A percentile compares a stretch with the other conserved stretches of the same genome.
Conservation (phyloP, 2,113 vertebrate species). For the Bungarus multicinctus region DNA sequence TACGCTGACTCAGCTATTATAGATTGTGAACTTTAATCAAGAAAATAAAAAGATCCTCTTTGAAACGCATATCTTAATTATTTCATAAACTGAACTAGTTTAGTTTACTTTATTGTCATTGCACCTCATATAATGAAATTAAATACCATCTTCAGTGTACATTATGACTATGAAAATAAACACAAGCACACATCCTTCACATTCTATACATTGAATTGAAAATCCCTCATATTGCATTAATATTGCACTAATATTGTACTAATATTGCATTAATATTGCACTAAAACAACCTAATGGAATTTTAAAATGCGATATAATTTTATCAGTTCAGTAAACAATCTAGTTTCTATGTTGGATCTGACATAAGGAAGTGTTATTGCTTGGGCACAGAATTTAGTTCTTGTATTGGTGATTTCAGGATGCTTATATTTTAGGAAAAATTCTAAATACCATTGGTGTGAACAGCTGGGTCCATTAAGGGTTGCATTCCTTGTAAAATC, state of each 20-base stretch:
- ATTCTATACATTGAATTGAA: too few relatives aligned
- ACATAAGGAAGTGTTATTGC: background rate
- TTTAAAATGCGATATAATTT: background rate
- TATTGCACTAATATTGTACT: too few relatives aligned
- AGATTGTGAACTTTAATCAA: background rate
- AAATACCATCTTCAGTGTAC: too few relatives aligned
- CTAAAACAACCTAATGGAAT: background rate
- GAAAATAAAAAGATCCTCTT: background rate
- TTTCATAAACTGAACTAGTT: background rate
- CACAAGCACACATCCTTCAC: too few relatives aligned
- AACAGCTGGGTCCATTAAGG: background rate
- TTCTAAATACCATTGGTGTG: background rate
- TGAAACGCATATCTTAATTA: background rate
- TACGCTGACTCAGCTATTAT: background rate
- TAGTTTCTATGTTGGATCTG: background rate
- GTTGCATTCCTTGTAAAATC: background rate
- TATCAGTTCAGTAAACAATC: background rate
- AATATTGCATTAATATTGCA: too few relatives aligned
- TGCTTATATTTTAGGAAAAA: background rate
- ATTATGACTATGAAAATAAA: too few relatives aligned
- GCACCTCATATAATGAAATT: too few relatives aligned
- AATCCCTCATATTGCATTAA: too few relatives aligned
- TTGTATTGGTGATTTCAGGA: background rate
- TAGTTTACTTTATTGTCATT: too few relatives aligned
- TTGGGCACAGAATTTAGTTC: background rate